Evolutionary conservation across 2,888 invertebrate genomes (phyloP), one percentile per base, ranked within the genome.

Genomic region (Iphiclides podalirius): DNA sequence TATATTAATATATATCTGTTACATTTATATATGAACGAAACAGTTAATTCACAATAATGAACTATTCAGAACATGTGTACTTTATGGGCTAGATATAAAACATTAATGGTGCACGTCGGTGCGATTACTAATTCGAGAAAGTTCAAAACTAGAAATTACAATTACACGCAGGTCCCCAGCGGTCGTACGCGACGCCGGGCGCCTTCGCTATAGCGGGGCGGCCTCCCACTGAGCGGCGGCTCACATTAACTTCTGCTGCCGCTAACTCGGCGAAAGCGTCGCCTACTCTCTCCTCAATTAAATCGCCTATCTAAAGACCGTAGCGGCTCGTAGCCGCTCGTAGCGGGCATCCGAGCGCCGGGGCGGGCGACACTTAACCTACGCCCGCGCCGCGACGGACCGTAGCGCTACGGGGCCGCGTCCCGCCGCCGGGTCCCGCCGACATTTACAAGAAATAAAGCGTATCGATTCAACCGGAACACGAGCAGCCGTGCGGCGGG

Each of bases 301-400:
- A 85, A 80, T 81, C 78, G 79, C 84, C 87, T 87, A 87, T 87
- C 87, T 87, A 87, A 83, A 68, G 11, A 73, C 71, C 78, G 77
- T 75, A 79, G 79, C 82, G 79, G 79, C 78, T 76, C 65, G 37
- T 33, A 11, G 39, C 39, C 28, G 17, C 11, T 11, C 64, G 67
- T 66, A 67, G 64, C 63, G 63, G 67, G 67, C 65, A 66, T n/a
- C 67, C 64, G 64, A 65, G 66, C 67, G 67, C 66, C 66, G 59
- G 71, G 78, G 78, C 80, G 80, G 64, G 72, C 80, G 70, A 57
- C 60, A 58, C 70, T 74, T 74, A 75, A 58, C 15, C 72, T 80
- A 78, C 67, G 41, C 66, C 61, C 78, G 67, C 73, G 70, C 62
- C 71, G 72, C 76, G 70, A 72, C 68, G 63, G 72, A 61, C 75